Percentiles rank a stretch among this genome's conserved stretches.
These are phyloP conservation scores for Mallotus villosus DNA, from an alignment of 2,797 vertebrate genomes.

Conservation along the genomic window DNA sequence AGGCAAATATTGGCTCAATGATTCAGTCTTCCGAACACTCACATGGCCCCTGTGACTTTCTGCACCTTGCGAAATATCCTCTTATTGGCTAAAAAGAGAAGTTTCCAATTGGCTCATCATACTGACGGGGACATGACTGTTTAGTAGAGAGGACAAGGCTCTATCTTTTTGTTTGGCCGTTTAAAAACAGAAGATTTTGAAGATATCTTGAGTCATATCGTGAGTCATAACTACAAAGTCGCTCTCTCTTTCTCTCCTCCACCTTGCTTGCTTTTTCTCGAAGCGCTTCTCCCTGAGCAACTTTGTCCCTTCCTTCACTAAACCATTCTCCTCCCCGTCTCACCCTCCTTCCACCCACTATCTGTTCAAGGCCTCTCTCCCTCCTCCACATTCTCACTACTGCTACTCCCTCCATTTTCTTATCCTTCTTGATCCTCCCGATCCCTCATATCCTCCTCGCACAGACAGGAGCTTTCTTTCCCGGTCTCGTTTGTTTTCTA, in stretches of 20 bases:
- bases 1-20: slow-evolving; percentile 36
- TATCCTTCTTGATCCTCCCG: not conserved
- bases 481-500: not conserved
- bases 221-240: not conserved
- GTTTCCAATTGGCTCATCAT: not conserved
- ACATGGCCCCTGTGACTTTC: not conserved
- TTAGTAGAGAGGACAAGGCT: not conserved
- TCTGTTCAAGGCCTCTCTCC: not conserved
- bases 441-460: not conserved
- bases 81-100: slow-evolving; percentile 17
- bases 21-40: slow-evolving; percentile 7
- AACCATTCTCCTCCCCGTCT: not conserved
- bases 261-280: not conserved
- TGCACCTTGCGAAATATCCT: slow-evolving; percentile 17
- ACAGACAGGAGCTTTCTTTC: slow-evolving; percentile 11
- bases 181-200: not conserved
- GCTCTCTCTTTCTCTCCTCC: not conserved
- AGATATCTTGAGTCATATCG: not conserved
- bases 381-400: not conserved
- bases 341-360: no score
- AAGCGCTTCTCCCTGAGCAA: not conserved
- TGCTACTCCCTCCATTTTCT: not conserved
- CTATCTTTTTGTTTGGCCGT: not conserved
- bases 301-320: not conserved
- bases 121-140: not conserved